These are phyloP conservation scores for Gouania willdenowi DNA, from an alignment of 2,797 vertebrate species.

Conservation along the genomic window DNA sequence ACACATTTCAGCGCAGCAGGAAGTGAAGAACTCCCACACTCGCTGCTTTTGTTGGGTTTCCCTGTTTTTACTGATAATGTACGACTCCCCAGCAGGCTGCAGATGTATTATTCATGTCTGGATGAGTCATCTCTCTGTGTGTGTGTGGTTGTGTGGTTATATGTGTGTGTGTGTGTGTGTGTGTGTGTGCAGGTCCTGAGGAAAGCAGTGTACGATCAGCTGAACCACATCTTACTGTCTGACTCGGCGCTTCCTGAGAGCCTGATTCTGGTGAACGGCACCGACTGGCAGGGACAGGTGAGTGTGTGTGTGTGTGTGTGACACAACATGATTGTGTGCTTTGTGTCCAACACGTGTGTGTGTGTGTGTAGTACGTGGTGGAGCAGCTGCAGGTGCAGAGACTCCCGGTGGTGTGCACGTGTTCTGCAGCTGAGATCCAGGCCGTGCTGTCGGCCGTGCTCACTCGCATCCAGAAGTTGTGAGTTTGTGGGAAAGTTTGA, in stretches of 20 bases:
- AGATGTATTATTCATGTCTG: slow-evolving; percentile 61
- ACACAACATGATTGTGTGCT: background rate
- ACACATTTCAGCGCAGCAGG: too few relatives aligned
- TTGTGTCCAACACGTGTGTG: background rate
- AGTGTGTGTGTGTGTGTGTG: background rate
- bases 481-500: slow-evolving; percentile 51
- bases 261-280: slow-evolving; percentile 87
- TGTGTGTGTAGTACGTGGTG: slow-evolving; percentile 80
- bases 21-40: background rate
- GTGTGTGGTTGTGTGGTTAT: slow-evolving; percentile 36
- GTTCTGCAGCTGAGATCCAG: slow-evolving; percentile 90
- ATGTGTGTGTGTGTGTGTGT: slow-evolving; percentile 11
- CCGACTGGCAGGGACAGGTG: slow-evolving; percentile 98
- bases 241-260: slow-evolving; percentile 91
- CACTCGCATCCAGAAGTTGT: slow-evolving; percentile 96
- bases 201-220: slow-evolving; percentile 91
- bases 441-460: slow-evolving; percentile 90
- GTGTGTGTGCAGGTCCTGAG: slow-evolving; percentile 79
- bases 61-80: slow-evolving; percentile 38
- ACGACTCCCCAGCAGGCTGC: slow-evolving; percentile 27
- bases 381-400: slow-evolving; percentile 91
- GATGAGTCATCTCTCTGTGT: slow-evolving; percentile 52
- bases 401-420: slow-evolving; percentile 91
- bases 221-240: slow-evolving; percentile 91
- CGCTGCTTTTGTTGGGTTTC: slow-evolving; percentile 25